Percentiles rank a stretch among this genome's conserved stretches.
Evolutionary conservation across 2,113 vertebrate genomes (phyloP).

Genomic region (Antidorcas marsupialis): DNA sequence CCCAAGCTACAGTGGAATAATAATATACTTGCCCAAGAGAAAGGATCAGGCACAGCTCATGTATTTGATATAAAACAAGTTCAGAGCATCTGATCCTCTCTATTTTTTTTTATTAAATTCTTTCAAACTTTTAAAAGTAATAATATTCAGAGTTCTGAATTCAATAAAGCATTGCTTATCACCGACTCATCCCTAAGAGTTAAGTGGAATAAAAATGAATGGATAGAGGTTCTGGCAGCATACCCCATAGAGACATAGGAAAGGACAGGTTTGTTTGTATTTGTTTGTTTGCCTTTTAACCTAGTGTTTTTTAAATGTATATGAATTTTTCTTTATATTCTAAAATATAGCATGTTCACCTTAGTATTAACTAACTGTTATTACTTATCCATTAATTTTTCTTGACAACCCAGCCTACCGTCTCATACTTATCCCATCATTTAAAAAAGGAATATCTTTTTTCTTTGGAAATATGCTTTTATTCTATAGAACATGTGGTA

Average conservation of each 20-base stretch:
- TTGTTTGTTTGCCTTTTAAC: not conserved
- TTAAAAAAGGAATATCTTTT: not conserved
- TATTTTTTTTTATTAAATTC: not conserved
- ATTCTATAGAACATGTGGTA: not conserved
- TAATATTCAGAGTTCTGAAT: not conserved
- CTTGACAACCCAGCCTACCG: not conserved
- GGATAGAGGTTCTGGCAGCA: not conserved
- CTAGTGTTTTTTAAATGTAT: not conserved
- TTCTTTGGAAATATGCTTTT: not conserved
- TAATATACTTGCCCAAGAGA: not conserved
- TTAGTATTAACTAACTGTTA: not conserved
- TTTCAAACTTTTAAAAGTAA: not conserved
- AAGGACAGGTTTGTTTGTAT: not conserved
- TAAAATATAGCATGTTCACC: not conserved
- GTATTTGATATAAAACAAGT: not conserved
- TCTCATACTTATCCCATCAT: not conserved
- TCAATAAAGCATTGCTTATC: not conserved
- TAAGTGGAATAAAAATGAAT: not conserved
- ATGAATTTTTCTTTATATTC: not conserved
- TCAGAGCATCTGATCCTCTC: not conserved
- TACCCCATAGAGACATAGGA: not conserved
- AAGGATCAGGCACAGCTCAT: not conserved
- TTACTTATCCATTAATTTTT: not conserved
- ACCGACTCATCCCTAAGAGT: not conserved
- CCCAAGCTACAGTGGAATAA: not conserved